Evolutionary conservation across 2,888 invertebrate species (phyloP).

Genomic region (Morpho deidamia): DNA sequence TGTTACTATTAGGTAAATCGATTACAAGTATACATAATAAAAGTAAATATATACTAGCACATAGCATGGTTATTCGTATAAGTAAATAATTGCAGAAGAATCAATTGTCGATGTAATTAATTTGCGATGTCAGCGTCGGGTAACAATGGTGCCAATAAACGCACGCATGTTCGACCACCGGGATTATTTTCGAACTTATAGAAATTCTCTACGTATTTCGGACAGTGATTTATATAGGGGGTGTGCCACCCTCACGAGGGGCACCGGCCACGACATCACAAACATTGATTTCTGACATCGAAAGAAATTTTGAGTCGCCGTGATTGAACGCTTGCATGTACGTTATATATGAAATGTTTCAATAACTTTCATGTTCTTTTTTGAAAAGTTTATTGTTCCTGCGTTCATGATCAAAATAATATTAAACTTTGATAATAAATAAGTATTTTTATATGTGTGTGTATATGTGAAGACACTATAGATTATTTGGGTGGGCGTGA

Average conservation of each 20-base stretch:
- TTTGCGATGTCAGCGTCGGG: constrained; percentile 40
- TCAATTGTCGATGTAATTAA: constrained; percentile 43
- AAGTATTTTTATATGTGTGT: no score
- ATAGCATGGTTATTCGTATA: no score
- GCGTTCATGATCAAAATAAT: no score
- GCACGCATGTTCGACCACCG: constrained; percentile 47
- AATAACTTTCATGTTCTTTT: no score
- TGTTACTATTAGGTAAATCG: no score
- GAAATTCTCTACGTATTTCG: constrained; percentile 67
- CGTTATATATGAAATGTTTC: no score
- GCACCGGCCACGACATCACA: constrained; percentile 51
- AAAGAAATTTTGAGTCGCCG: constrained; percentile 39
- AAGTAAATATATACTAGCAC: no score
- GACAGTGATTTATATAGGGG: constrained; percentile 78
- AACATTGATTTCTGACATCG: constrained; percentile 74
- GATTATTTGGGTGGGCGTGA: no score
- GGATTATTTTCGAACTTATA: constrained; percentile 47
- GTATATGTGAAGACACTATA: no score
- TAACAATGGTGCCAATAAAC: constrained; percentile 48
- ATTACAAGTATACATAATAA: no score
- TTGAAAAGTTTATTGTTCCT: no score
- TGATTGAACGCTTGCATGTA: constrained; percentile 10
- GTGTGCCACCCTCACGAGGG: constrained; percentile 66
- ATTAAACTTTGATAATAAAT: no score
- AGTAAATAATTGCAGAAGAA: neutral